Evolutionary conservation across 92 coral and sea anemone genomes (phyloP), one percentile per base, ranked within the genome.

Genomic region (Epizoanthus ramosus): DNA sequence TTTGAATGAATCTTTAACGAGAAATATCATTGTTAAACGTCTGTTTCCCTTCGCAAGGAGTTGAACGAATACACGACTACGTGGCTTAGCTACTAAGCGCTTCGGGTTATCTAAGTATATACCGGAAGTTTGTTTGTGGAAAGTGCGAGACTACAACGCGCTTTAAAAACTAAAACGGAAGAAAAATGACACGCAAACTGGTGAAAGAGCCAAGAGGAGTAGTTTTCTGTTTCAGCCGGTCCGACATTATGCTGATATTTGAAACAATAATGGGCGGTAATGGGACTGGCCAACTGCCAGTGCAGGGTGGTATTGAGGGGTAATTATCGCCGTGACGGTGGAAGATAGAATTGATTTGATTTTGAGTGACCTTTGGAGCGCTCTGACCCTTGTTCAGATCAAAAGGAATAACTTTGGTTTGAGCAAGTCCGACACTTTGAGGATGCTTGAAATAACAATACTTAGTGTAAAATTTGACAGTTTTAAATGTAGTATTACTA

Each of bases 101-200:
- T 25, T 64, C 69, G 33, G 35, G 41, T 4, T 33, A 64, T 64
- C 31, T 28, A 0, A 28, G 0, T 25, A 15, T 74, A 15, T 19
- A 16, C 28, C 56, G 53, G 74, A 69, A 39, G 74, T 33, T 37
- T 68, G 15, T 22, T 4, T 68, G 16, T 41, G 12, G 21, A 68
- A 19, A 28, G 33, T 21, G 17, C 73, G 74, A 69, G 53, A 69
- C 69, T 35, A 25, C 12, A 12, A 64, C 41, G 15, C 69, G 37
- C 17, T 63, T 64, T 25, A 12, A 69, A 12, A 69, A 69, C 74
- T 69, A 22, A 69, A 41, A 69, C 74, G 74, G 74, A 69, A 69
- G 22, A 35, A 23, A 69, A 69, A 69, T 13, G 10, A 10, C 74
- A 41, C 47, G 28, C 73, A 41, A 43, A 12, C 39, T 64, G 24